These are phyloP conservation scores for Cosmia trapezina DNA, from an alignment of 2,888 invertebrate species.

Conservation along the genomic window DNA sequence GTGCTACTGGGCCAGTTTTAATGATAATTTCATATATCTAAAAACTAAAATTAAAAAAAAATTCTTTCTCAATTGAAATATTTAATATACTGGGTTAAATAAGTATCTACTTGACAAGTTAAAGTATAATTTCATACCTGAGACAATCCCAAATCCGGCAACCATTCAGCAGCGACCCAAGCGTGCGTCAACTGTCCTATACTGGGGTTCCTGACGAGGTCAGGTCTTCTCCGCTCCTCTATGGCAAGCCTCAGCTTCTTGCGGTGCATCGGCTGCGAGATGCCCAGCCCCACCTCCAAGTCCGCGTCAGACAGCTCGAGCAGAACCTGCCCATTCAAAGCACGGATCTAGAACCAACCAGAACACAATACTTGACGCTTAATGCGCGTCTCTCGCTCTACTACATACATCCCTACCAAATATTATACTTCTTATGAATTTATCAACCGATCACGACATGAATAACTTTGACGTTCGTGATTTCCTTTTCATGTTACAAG, in stretches of 20 bases:
- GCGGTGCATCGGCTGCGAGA: constrained; percentile 97
- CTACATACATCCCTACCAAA: constrained; percentile 58
- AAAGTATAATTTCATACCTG: constrained; percentile 85
- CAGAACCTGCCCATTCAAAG: constrained; percentile 94
- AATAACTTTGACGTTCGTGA: constrained; percentile 45
- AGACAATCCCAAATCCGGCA: constrained; percentile 97
- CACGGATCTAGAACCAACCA: constrained; percentile 92
- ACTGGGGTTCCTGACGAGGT: constrained; percentile 96
- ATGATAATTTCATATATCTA: not conserved
- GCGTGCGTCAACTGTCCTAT: constrained; percentile 97
- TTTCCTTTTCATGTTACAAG: constrained; percentile 48
- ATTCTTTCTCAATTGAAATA: no score
- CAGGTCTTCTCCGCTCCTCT: constrained; percentile 97
- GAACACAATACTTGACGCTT: constrained; percentile 91
- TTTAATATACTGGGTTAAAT: not conserved
- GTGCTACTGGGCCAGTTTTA: not conserved
- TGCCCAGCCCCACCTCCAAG: constrained; percentile 97
- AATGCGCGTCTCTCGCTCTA: constrained; percentile 83
- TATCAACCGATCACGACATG: constrained; percentile 24
- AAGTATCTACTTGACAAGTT: not conserved
- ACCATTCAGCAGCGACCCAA: constrained; percentile 98
- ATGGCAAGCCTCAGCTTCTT: constrained; percentile 98
- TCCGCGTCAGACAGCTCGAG: constrained; percentile 97
- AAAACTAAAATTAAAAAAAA: not conserved
- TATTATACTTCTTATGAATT: constrained; percentile 32